Percentiles rank a stretch among this genome's conserved stretches.
These are phyloP conservation scores for Phaethon lepturus DNA, from an alignment of 2,113 vertebrate species.

Conservation along the genomic window DNA sequence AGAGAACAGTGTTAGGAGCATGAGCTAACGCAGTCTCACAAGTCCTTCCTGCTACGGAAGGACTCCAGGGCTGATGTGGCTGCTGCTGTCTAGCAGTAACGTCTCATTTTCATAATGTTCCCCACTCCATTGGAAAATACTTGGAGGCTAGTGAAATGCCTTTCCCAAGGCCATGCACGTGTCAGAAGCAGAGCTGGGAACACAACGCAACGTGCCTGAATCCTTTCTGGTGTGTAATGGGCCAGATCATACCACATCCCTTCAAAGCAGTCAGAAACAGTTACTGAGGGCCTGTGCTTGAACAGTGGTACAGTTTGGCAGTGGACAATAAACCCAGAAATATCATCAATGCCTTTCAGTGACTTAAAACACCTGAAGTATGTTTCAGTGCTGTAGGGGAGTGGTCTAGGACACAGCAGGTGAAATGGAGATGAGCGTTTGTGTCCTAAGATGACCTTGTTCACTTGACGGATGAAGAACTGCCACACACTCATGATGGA, in stretches of 20 bases:
- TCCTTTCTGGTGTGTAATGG: neutral
- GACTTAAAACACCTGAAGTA: neutral
- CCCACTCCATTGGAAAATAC: fast-evolving
- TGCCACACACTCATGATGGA: neutral
- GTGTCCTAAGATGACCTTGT: neutral
- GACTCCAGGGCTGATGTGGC: neutral
- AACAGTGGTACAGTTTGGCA: neutral
- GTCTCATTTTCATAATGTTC: neutral
- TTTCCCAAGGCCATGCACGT: fast-evolving
- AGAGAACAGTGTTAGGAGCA: fast-evolving
- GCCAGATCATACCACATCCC: neutral
- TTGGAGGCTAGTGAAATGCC: neutral
- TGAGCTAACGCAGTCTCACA: neutral
- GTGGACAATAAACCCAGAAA: neutral
- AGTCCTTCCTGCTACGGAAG: neutral
- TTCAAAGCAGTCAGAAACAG: neutral
- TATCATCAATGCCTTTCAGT: neutral
- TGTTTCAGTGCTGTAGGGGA: neutral
- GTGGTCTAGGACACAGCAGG: neutral
- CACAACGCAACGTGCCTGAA: fast-evolving
- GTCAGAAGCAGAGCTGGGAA: neutral
- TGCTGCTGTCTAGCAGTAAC: neutral
- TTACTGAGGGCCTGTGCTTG: neutral
- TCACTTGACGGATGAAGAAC: neutral
- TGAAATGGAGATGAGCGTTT: constrained; percentile 23